phyloP scores from a whole-genome alignment of 2,113 vertebrate genomes.

The Patagioenas fasciata region DNA sequence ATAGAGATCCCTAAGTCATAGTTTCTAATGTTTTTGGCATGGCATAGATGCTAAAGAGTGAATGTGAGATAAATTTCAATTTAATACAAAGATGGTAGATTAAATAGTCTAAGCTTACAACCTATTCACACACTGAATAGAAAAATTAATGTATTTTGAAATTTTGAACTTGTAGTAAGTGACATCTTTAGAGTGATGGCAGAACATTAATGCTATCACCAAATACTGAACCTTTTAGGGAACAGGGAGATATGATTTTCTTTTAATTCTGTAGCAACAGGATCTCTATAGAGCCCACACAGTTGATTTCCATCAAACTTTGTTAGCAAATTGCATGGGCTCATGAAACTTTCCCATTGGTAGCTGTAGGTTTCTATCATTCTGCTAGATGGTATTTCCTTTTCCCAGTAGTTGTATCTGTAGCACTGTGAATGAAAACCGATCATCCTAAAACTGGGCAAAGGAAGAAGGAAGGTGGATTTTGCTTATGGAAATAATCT shows the following conservation, averaged over 20 bases:
- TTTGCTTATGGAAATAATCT: neutral
- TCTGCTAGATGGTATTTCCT: neutral
- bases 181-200: neutral
- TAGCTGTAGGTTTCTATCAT: neutral
- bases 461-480: neutral
- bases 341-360: neutral
- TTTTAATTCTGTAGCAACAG: neutral
- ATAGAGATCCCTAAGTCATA: neutral
- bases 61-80: neutral
- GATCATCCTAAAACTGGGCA: neutral
- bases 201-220: neutral
- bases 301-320: neutral
- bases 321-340: neutral
- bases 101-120: neutral
- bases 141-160: neutral
- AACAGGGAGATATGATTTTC: neutral
- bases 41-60: neutral
- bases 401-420: neutral
- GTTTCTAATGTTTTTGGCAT: neutral
- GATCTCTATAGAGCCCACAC: neutral
- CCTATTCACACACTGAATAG: neutral
- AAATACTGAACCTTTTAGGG: neutral
- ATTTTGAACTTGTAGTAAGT: neutral
- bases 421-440: neutral
- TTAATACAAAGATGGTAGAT: neutral